These are phyloP conservation scores for Caenorhabditis sinica DNA, from an alignment of 2,888 invertebrate genomes.

Conservation along the genomic window DNA sequence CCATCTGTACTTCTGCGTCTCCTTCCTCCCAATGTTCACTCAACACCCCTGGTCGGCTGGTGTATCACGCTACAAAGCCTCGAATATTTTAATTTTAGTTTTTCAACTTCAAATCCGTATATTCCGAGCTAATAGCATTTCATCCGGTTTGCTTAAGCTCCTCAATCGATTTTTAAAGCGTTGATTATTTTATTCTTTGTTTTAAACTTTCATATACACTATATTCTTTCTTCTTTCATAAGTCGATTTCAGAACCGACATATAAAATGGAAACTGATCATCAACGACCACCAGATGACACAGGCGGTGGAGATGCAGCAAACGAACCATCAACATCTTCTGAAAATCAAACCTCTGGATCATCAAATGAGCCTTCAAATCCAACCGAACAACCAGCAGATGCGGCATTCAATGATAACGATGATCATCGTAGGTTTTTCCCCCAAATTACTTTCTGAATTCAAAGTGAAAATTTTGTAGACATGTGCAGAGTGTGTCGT, in stretches of 20 bases:
- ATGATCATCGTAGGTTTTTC: slow-evolving; percentile 58
- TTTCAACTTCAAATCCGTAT: slow-evolving; percentile 10
- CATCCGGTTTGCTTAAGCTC: background rate
- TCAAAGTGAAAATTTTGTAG: slow-evolving; percentile 84
- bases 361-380: background rate
- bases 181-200: background rate
- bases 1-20: slow-evolving; percentile 39
- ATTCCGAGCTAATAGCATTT: background rate
- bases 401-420: slow-evolving; percentile 28
- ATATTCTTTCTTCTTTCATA: background rate
- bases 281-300: slow-evolving; percentile 41
- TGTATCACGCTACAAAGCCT: slow-evolving; percentile 23
- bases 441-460: background rate
- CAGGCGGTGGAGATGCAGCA: background rate
- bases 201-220: background rate
- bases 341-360: background rate
- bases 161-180: background rate
- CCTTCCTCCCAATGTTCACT: slow-evolving; percentile 3
- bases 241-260: slow-evolving; percentile 4
- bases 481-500: slow-evolving; percentile 98
- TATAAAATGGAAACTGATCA: slow-evolving; percentile 41
- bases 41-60: slow-evolving; percentile 2
- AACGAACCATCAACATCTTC: slow-evolving; percentile 44
- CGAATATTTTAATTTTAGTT: slow-evolving; percentile 16
- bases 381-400: background rate